These are phyloP conservation scores for Melanaphis sacchari DNA, from an alignment of 1,140 invertebrate genomes.

Conservation along the genomic window DNA sequence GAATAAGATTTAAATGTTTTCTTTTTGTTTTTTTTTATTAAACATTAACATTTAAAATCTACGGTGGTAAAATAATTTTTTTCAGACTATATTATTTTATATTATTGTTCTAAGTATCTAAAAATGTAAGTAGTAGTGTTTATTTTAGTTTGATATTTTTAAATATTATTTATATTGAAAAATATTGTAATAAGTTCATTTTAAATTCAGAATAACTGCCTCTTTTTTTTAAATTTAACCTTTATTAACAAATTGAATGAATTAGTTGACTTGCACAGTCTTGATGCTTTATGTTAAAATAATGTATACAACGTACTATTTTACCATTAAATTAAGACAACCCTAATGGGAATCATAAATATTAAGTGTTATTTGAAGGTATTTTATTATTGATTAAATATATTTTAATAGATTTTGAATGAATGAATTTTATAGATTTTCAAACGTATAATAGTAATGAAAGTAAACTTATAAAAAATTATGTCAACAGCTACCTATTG, in stretches of 20 bases:
- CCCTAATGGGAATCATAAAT: neutral
- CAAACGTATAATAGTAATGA: neutral
- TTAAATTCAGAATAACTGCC: neutral
- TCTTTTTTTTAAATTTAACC: neutral
- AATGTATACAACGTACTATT: neutral
- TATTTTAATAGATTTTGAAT: neutral
- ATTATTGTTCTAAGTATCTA: neutral
- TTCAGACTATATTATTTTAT: neutral
- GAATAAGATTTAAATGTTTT: neutral
- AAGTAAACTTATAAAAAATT: neutral
- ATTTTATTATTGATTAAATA: neutral
- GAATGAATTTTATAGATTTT: neutral
- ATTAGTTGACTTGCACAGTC: neutral
- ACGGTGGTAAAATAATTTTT: neutral
- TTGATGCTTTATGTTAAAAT: neutral
- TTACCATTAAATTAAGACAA: neutral
- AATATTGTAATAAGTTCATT: neutral
- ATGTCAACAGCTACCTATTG: neutral
- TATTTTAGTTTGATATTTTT: neutral
- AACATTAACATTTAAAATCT: neutral
- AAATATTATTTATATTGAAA: neutral
- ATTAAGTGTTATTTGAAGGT: accelerated
- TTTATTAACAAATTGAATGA: neutral
- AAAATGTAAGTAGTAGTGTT: neutral
- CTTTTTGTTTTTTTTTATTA: neutral